phyloP scores from a whole-genome alignment of 2,888 invertebrate genomes.

The Plebejus melissa region DNA sequence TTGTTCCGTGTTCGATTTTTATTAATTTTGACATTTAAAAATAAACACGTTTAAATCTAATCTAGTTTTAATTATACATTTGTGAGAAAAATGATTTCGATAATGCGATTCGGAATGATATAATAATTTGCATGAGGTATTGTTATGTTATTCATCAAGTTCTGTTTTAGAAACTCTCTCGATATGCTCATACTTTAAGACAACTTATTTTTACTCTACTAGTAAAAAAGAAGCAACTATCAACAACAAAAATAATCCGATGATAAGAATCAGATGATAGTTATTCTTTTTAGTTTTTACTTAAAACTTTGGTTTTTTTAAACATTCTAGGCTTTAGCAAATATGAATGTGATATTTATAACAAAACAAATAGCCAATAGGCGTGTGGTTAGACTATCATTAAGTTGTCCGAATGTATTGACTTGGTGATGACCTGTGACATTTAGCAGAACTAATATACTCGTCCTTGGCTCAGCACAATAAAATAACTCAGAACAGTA shows the following conservation, averaged over 20 bases:
- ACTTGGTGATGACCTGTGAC: neutral
- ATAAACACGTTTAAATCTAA: slow-evolving; percentile 7
- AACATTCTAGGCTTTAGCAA: neutral
- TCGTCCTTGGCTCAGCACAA: neutral
- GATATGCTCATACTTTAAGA: neutral
- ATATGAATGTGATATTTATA: neutral
- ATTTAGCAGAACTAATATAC: neutral
- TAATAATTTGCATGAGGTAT: neutral
- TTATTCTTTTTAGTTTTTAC: no score
- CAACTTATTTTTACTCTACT: neutral
- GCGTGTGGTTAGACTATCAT: neutral
- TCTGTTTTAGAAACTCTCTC: neutral
- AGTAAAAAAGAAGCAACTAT: neutral
- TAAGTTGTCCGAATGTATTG: neutral
- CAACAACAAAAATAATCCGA: neutral
- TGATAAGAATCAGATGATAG: no score
- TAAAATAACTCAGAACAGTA: neutral
- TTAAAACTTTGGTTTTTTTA: neutral
- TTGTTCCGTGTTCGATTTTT: slow-evolving; percentile 26
- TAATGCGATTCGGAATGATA: neutral
- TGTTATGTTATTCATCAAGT: neutral
- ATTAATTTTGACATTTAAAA: slow-evolving; percentile 17
- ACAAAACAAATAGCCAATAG: neutral
- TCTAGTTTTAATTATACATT: slow-evolving; percentile 11
- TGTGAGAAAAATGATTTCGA: neutral